Conservation (phyloP, 2,797 vertebrate genomes). For the Sarcoramphus papa region DNA sequence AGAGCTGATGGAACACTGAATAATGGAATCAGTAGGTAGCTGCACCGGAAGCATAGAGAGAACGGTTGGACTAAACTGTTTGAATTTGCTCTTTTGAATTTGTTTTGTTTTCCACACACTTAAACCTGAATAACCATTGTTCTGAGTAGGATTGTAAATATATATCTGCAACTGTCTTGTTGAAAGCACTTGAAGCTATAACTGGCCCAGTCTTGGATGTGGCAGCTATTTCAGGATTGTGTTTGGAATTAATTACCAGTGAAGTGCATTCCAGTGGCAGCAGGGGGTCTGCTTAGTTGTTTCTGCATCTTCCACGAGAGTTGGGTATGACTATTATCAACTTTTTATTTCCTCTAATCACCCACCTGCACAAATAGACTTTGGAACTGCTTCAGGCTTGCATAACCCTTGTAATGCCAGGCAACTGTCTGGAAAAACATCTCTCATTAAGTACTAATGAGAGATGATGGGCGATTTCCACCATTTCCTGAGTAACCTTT, state of each 20-base stretch:
- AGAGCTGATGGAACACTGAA: constrained; percentile 26
- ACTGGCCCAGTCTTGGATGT: background rate
- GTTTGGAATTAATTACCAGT: constrained; percentile 57
- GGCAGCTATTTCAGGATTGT: constrained; percentile 28
- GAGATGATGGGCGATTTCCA: constrained; percentile 49
- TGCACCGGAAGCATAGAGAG: background rate
- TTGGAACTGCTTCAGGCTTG: constrained; percentile 49
- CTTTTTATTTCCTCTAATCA: constrained; percentile 50
- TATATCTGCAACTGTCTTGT: constrained; percentile 28
- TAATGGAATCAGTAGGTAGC: constrained; percentile 18
- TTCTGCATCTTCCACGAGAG: constrained; percentile 34
- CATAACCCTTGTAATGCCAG: constrained; percentile 35
- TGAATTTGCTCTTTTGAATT: constrained; percentile 38
- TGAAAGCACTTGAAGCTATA: constrained; percentile 30
- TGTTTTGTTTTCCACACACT: constrained; percentile 17
- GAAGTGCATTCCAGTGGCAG: constrained; percentile 43
- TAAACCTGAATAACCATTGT: constrained; percentile 34
- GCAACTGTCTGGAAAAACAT: constrained; percentile 56
- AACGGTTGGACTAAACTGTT: background rate
- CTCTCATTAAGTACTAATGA: constrained; percentile 58
- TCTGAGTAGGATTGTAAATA: constrained; percentile 37
- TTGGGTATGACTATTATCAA: constrained; percentile 29
- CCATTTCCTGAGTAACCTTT: constrained; percentile 53
- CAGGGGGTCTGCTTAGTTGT: constrained; percentile 31
- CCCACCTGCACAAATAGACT: constrained; percentile 58